These are phyloP conservation scores for Catharus bicknelli DNA, from an alignment of 2,113 vertebrate genomes.

Conservation along the genomic window DNA sequence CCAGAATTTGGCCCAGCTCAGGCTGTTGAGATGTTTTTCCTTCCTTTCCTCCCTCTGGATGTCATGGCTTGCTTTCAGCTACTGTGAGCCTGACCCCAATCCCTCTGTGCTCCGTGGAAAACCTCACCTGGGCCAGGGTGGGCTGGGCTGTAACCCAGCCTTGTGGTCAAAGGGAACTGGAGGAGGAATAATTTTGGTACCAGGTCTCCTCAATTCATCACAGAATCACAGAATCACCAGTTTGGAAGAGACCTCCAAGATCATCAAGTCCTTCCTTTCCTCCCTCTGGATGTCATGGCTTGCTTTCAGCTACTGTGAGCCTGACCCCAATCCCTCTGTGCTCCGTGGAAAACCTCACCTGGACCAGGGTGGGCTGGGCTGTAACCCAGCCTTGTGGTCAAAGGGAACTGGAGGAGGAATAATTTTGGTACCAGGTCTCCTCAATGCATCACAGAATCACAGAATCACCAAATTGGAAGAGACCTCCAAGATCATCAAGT, in stretches of 20 bases:
- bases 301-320: conserved; percentile 28
- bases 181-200: not conserved
- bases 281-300: not conserved
- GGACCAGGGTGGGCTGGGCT: not conserved
- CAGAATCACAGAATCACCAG: no score
- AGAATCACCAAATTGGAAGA: no score
- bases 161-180: not conserved
- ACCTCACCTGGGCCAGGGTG: not conserved
- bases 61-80: conserved; percentile 11
- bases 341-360: not conserved
- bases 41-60: conserved; percentile 16
- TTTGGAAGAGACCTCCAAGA: no score
- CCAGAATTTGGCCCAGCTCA: conserved; percentile 22
- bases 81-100: conserved; percentile 18
- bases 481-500: no score
- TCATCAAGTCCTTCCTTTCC: conserved; percentile 50
- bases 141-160: not conserved
- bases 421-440: conserved; percentile 4
- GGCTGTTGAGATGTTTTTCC: conserved; percentile 30
- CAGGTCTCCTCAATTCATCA: not conserved
- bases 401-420: not conserved
- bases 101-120: not conserved
- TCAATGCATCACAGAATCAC: not conserved
- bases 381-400: not conserved
- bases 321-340: not conserved